These are phyloP conservation scores for Gymnoscopelus microlampas DNA, from an alignment of 2,797 vertebrate species.

Conservation along the genomic window DNA sequence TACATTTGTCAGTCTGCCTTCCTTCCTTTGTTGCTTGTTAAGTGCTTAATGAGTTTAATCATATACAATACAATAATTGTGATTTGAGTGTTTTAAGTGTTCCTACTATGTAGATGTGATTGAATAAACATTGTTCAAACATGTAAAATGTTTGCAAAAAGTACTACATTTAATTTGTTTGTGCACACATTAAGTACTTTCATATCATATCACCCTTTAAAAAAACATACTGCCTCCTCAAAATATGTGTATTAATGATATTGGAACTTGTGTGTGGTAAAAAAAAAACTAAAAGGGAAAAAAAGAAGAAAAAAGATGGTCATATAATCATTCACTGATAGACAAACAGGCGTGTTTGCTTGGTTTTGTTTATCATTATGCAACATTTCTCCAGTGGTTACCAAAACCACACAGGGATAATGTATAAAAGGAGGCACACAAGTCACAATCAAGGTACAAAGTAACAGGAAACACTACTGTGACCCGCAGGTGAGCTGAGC, in stretches of 20 bases:
- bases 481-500: conserved; percentile 43
- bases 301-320: too few species aligned
- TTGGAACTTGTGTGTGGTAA: conserved; percentile 35
- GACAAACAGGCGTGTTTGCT: conserved; percentile 54
- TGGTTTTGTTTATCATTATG: conserved; percentile 65
- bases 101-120: too few species aligned
- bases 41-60: too few species aligned
- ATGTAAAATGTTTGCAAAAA: too few species aligned
- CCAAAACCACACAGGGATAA: not conserved
- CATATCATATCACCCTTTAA: too few species aligned
- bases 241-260: not conserved
- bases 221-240: too few species aligned
- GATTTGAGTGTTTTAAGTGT: too few species aligned
- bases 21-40: too few species aligned
- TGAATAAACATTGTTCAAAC: too few species aligned
- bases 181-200: too few species aligned
- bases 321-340: conserved; percentile 10
- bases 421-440: conserved; percentile 14
- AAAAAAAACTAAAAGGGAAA: conserved; percentile 34
- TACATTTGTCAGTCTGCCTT: not conserved
- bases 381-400: conserved; percentile 45
- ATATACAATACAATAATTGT: too few species aligned
- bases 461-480: not conserved
- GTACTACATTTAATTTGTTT: too few species aligned
- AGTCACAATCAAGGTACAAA: conserved; percentile 5